phyloP scores from a whole-genome alignment of 2,113 vertebrate species.

The Hippopotamus amphibius region DNA sequence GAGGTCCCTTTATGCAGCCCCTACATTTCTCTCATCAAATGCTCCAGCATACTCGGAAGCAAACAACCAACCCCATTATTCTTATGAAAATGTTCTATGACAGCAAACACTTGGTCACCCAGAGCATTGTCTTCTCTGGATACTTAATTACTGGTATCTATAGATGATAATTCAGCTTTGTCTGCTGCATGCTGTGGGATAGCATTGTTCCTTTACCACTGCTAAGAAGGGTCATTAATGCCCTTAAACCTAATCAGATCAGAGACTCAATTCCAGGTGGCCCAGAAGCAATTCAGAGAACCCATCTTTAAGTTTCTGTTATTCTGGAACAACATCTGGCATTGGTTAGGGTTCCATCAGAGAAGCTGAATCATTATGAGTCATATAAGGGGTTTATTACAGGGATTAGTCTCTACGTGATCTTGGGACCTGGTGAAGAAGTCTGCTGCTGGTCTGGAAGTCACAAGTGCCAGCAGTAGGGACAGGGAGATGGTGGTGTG shows the following conservation, averaged over 20 bases:
- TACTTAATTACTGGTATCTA: not conserved
- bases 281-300: not conserved
- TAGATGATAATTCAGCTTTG: not conserved
- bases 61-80: not conserved
- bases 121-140: not conserved
- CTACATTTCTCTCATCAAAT: not conserved
- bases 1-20: not conserved
- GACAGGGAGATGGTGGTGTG: not conserved
- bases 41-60: not conserved
- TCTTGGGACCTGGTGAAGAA: not conserved
- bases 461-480: not conserved
- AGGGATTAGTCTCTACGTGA: not conserved
- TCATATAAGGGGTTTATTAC: not conserved
- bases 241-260: not conserved
- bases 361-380: not conserved
- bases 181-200: not conserved
- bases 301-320: not conserved
- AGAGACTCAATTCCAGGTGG: not conserved
- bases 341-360: not conserved
- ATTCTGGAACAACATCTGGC: not conserved
- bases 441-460: not conserved
- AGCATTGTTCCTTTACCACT: not conserved
- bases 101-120: not conserved
- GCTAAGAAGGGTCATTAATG: not conserved
- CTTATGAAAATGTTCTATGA: not conserved